Base-by-base conservation (phyloP, 2,888 invertebrate species). In the Lasius platythorax region DNA sequence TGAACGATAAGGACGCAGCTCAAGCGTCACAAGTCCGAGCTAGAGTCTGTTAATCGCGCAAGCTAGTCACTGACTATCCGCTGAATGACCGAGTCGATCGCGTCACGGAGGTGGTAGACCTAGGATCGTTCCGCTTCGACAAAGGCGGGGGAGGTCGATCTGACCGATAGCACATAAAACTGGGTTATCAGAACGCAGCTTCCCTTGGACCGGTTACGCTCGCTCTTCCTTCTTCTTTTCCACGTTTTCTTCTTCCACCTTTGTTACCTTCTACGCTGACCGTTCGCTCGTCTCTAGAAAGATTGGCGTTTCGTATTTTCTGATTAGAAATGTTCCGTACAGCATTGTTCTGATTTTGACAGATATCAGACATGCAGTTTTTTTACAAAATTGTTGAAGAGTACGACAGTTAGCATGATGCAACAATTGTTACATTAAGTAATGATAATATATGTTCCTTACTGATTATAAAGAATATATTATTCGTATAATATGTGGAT, bases 151-250 rank as follows among this genome's bases (percentile, higher is more conserved):
- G 92, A 91, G 90, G 89, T 85, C 84, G 91, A 91, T 93, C 89
- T 91, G 91, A 92, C 91, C 92, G 93, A 94, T 93, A 93, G 91
- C 88, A 90, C 85, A 90, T 87, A 90, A 93, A 94, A 94, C 93
- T 94, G 91, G 94, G 94, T 94, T 94, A 94, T 94, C 93, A 93
- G 94, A 94, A 94, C 94, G 91, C 93, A 89, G 92, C 92, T 93
- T 91, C 92, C 92, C 93, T 93, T 92, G 93, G 93, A 93, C 93
- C 93, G 92, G 93, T 94, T 93, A 92, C 90, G 74, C 88, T 85
- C 68, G 85, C 79, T 84, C 81, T 76, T 87, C 84, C 73, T 83
- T 74, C 68, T 87, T 86, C 84, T 87, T 84, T 75, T 85, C 83
- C 82, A 85, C 76, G 82, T 85, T 84, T 79, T 87, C 64, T 66